Percentiles rank a stretch among this genome's conserved stretches.
These are phyloP conservation scores for Proales similis DNA, from an alignment of 1,140 invertebrate species.

Conservation along the genomic window DNA sequence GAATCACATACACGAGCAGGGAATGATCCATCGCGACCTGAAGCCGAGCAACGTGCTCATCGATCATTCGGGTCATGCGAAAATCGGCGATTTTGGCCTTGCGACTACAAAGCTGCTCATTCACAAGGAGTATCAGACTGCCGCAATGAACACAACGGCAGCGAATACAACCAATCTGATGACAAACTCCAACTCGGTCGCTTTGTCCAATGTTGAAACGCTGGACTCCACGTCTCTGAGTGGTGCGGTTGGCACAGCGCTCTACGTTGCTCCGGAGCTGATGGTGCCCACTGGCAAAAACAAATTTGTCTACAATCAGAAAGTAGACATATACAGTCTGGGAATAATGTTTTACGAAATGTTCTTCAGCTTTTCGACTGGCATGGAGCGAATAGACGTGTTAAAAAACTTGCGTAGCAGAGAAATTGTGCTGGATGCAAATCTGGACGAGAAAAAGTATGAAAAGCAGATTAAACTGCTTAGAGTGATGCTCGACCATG, in stretches of 20 bases:
- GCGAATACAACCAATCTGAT: constrained; percentile 1
- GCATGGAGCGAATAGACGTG: constrained; percentile 69
- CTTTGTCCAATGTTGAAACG: neutral
- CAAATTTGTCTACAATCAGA: constrained; percentile 57
- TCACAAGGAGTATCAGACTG: constrained; percentile 5
- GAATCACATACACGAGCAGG: constrained; percentile 25
- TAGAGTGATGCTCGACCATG: constrained; percentile 23
- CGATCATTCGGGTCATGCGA: constrained; percentile 6
- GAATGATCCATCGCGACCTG: constrained; percentile 38
- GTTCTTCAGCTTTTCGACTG: constrained; percentile 74
- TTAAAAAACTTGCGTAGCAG: constrained; percentile 39
- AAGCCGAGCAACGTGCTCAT: constrained; percentile 36
- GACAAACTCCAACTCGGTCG: neutral
- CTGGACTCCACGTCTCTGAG: constrained; percentile 10
- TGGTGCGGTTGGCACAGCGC: constrained; percentile 34
- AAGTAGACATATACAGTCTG: constrained; percentile 91
- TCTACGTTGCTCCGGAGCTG: constrained; percentile 36
- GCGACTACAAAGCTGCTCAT: constrained; percentile 16
- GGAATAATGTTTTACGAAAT: constrained; percentile 89
- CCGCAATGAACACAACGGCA: constrained; percentile 1
- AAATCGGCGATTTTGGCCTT: constrained; percentile 37
- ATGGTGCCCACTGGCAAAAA: neutral
- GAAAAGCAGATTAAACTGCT: constrained; percentile 1
- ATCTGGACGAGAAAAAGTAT: neutral
- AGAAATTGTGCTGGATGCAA: constrained; percentile 1